phyloP scores from a whole-genome alignment of 2,888 invertebrate species.

The Agrotis puta region DNA sequence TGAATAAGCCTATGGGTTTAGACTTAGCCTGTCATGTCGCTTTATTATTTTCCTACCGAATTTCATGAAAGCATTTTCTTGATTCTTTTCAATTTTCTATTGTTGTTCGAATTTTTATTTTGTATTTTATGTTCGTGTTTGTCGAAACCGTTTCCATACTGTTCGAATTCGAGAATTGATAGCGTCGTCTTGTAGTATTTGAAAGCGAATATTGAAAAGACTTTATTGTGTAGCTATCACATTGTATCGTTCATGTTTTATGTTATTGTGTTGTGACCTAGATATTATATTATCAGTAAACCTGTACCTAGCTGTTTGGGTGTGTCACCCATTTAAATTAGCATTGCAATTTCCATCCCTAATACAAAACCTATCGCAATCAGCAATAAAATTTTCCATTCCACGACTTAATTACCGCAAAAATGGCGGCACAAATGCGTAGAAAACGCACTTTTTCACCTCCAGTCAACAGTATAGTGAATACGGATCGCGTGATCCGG shows the following conservation, averaged over 20 bases:
- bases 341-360: slow-evolving; percentile 8
- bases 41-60: slow-evolving; percentile 63
- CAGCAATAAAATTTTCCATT: slow-evolving; percentile 39
- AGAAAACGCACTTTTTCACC: slow-evolving; percentile 46
- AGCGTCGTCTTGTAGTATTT: slow-evolving; percentile 27
- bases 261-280: background rate
- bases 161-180: slow-evolving; percentile 38
- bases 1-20: slow-evolving; percentile 75
- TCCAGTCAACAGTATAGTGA: slow-evolving; percentile 42
- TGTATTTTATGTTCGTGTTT: slow-evolving; percentile 40
- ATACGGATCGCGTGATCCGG: slow-evolving; percentile 69
- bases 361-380: slow-evolving; percentile 13
- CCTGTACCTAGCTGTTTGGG: background rate
- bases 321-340: slow-evolving; percentile 11
- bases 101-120: slow-evolving; percentile 48
- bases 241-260: slow-evolving; percentile 11
- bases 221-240: slow-evolving; percentile 13
- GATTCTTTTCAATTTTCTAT: slow-evolving; percentile 64
- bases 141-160: slow-evolving; percentile 24
- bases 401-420: slow-evolving; percentile 32
- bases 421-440: slow-evolving; percentile 33
- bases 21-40: slow-evolving; percentile 66
- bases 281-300: background rate
- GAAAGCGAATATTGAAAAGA: slow-evolving; percentile 27
- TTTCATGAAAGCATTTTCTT: slow-evolving; percentile 60